Percentiles rank a stretch among this genome's conserved stretches.
Conservation (phyloP, 1,140 invertebrate species). For the Alviniconcha marisindica region DNA sequence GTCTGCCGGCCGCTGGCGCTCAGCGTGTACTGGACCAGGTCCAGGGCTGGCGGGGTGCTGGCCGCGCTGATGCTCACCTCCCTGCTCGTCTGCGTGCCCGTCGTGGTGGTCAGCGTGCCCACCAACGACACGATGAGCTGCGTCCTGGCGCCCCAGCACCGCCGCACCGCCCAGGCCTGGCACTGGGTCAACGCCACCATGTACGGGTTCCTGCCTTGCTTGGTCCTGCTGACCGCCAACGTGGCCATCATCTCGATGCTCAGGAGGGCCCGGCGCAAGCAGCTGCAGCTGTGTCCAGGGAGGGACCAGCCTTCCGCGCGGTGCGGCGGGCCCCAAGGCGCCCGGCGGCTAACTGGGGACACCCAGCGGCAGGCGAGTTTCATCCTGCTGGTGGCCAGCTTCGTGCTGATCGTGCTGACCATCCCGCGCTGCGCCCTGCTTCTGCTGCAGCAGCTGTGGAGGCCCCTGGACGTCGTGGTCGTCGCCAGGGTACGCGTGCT, state of each 20-base stretch:
- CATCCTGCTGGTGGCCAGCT: conserved; percentile 40
- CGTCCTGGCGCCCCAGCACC: conserved; percentile 23
- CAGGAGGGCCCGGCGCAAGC: conserved; percentile 17
- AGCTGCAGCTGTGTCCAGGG: conserved; percentile 19
- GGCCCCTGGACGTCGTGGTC: neutral
- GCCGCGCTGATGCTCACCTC: neutral
- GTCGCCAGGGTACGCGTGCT: neutral
- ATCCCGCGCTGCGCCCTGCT: conserved; percentile 31
- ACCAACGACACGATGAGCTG: neutral
- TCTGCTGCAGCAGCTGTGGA: conserved; percentile 18
- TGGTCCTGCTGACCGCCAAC: conserved; percentile 53
- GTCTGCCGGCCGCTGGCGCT: conserved; percentile 60
- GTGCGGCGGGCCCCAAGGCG: neutral
- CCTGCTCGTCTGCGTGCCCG: conserved; percentile 3
- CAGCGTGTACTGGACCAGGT: conserved; percentile 50
- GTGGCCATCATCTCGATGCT: conserved; percentile 54
- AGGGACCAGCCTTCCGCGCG: too few species aligned
- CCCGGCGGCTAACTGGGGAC: too few species aligned
- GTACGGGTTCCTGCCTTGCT: conserved; percentile 57
- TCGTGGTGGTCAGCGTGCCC: neutral
- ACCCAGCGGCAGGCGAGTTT: conserved; percentile 21
- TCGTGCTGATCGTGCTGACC: conserved; percentile 40
- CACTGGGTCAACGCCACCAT: conserved; percentile 60
- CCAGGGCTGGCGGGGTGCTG: conserved; percentile 39
- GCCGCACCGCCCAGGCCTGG: conserved; percentile 46